A percentile compares a stretch with the other conserved stretches of the same genome.
These are phyloP conservation scores for Euglossa dilemma DNA, from an alignment of 1,140 invertebrate genomes.

Conservation along the genomic window DNA sequence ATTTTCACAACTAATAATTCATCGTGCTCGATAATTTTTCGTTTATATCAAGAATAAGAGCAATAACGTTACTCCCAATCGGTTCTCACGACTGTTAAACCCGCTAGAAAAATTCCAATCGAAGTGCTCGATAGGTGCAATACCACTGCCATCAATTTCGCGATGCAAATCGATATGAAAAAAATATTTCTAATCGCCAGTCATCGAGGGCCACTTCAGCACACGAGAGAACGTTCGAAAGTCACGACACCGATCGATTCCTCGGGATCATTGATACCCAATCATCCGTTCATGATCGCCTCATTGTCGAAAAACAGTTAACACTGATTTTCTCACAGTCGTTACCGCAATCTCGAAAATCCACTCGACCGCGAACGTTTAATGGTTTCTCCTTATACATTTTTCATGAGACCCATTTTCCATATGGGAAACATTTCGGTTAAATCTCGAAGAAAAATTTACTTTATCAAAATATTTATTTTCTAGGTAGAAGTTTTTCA, in stretches of 20 bases:
- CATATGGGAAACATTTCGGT: not conserved
- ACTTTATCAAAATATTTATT: too few species aligned
- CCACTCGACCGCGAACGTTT: constrained; percentile 74
- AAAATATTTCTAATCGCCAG: constrained; percentile 66
- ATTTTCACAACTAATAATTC: too few species aligned
- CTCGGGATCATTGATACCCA: constrained; percentile 80
- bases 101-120: too few species aligned
- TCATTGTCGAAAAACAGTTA: constrained; percentile 75
- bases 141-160: too few species aligned
- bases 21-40: too few species aligned
- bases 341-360: constrained; percentile 72
- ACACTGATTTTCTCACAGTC: constrained; percentile 74
- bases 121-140: not conserved
- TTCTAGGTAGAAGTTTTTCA: too few species aligned
- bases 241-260: constrained; percentile 71
- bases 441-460: too few species aligned
- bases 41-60: not conserved
- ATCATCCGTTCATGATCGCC: constrained; percentile 77
- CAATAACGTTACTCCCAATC: not conserved
- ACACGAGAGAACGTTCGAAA: constrained; percentile 28
- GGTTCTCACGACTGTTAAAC: not conserved
- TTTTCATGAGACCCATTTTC: constrained; percentile 64
- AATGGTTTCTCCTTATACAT: constrained; percentile 72
- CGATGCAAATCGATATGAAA: constrained; percentile 39
- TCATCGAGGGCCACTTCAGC: constrained; percentile 71